Percentiles rank a stretch among this genome's conserved stretches.
Evolutionary conservation across 2,113 vertebrate species (phyloP).

Genomic region (Oncorhynchus kisutch): DNA sequence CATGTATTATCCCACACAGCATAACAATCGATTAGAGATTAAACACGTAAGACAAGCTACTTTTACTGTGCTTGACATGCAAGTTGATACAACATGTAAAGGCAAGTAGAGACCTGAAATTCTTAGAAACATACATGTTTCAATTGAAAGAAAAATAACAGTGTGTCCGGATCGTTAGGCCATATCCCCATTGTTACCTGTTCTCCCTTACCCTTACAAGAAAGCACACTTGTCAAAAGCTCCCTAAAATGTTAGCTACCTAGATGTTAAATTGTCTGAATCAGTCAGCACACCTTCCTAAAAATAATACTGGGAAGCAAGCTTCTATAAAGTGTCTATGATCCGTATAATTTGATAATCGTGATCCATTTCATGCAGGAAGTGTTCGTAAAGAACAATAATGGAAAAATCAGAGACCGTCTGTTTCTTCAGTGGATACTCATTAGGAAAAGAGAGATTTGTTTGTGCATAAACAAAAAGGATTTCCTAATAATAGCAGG

Average conservation of each 20-base stretch:
- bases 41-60: not conserved
- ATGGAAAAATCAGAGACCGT: not conserved
- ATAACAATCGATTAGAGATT: not conserved
- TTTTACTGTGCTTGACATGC: not conserved
- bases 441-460: not conserved
- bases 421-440: slow-evolving; percentile 5
- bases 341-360: slow-evolving; percentile 28
- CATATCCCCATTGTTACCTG: not conserved
- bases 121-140: not conserved
- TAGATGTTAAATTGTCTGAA: slow-evolving; percentile 18
- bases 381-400: not conserved
- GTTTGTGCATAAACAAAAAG: no score
- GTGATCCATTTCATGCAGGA: slow-evolving; percentile 29
- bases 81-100: not conserved
- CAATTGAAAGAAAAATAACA: not conserved
- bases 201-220: slow-evolving; percentile 16
- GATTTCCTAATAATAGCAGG: no score
- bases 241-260: slow-evolving; percentile 14
- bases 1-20: not conserved
- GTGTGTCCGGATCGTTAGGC: not conserved
- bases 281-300: not conserved
- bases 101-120: not conserved
- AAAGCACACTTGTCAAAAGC: not conserved
- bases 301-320: slow-evolving; percentile 25
- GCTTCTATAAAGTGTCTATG: slow-evolving; percentile 23